Base-by-base conservation (phyloP, 2,888 invertebrate genomes). In the Sericinus montela region DNA sequence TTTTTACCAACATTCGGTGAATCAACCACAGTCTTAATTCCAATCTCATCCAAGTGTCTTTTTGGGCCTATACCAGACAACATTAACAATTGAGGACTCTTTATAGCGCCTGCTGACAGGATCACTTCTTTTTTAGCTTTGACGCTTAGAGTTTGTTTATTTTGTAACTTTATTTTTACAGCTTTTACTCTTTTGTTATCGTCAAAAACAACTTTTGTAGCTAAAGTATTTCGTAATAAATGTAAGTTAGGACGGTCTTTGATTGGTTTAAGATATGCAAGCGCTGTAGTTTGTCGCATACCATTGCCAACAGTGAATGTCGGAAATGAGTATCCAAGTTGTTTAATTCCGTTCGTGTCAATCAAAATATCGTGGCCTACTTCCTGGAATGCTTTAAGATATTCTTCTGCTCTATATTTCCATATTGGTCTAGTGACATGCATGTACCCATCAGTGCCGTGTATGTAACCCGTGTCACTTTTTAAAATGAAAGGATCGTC, bases 1-100 rank as follows among this genome's bases (percentile, higher is more conserved):
- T 80, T 77, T 39, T 60, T 51, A 0, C 81, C 81, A 1, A 81
- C 76, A 5, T 64, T 60, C 11, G 69, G 69, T 1, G 63, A 68
- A 55, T 79, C 52, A 2, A 67, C 28, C 8, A 69, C 11, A 0
- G 72, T 52, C 36, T 65, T 29, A 19, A 79, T 72, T 9, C 57
- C 55, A 23, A 68, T 53, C 49, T 71, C 59, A 34, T 63, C 25
- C 13, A 81, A 64, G 57, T 80, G 67, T 0, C 67, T 50, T 37
- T 58, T 63, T 1, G 75, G 73, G 7, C 81, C 81, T 14, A 81
- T 62, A 1, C 81, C 80, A 1, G 80, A 81, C 5, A 77, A 47
- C 78, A 81, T 78, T 5, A 81, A 52, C 6, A 81, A 35, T 43
- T 78, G 67, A 0, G 81, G 80, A 40, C 67, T 71, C 32, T 68